Base-by-base conservation (phyloP, 2,888 invertebrate species). In the Cenopis cana region DNA sequence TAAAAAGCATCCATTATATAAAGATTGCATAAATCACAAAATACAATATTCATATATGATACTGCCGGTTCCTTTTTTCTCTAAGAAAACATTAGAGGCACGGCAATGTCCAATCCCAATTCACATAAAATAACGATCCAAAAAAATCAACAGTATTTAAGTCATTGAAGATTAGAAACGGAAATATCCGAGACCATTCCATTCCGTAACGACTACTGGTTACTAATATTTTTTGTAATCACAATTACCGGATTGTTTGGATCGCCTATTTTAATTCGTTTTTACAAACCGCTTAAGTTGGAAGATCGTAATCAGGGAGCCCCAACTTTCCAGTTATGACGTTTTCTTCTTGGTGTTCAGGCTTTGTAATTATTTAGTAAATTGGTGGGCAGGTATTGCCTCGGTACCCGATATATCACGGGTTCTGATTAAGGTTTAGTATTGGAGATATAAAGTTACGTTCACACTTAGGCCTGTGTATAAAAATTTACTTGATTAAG, bases 361-460 rank as follows among this genome's bases (percentile, higher is more conserved):
- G 84, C 77, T 85, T 87, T 85, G 85, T 91, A 91, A 91, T 91
- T 91, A 92, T 89, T 85, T 85, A 82, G 86, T 91, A 90, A n/a
- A 92, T 90, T 88, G 90, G 90, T 89, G 82, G 90, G 89, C 83
- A 72, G 88, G 79, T 73, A 80, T 73, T 46, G 79, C 79, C 80
- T 82, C 84, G 77, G 89, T 88, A 89, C 89, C 90, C 84, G 85
- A 90, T 90, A 89, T 89, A 89, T 91, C 91, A 90, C 90, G 82
- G 80, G 73, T 73, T 68, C 75, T 75, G 78, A 81, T 82, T 80
- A 80, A 83, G 80, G 74, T 77, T 83, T 78, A 79, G 76, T 79
- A 79, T 77, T 78, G 77, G 38, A 65, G 65, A 49, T 55, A 6
- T 69, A 56, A 66, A 64, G 60, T 12, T 12, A 36, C n/a, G 73